Conservation (phyloP, 92 coral and sea anemone genomes). For the Umimayanthus chanpuru region DNA sequence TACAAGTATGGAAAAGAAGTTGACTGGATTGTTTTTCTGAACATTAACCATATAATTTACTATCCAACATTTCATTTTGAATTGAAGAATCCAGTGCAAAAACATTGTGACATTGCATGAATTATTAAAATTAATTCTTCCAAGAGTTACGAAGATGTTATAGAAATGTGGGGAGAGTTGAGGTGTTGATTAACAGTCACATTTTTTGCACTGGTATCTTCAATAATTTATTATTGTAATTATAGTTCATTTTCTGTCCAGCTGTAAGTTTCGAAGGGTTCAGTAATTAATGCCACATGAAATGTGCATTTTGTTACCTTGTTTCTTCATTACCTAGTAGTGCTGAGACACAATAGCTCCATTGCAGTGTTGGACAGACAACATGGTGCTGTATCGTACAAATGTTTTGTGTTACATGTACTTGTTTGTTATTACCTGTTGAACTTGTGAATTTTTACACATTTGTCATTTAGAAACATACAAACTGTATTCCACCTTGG, state of each 20-base stretch:
- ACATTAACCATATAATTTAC: neutral
- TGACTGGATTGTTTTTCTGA: neutral
- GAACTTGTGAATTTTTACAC: too few relatives aligned
- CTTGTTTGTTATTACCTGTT: neutral
- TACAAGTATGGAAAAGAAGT: too few relatives aligned
- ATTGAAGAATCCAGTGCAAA: too few relatives aligned
- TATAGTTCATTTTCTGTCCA: neutral
- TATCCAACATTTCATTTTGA: neutral
- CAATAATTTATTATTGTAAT: too few relatives aligned
- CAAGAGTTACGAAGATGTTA: too few relatives aligned
- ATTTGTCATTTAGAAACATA: neutral
- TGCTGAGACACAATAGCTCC: constrained; percentile 18
- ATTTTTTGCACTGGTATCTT: too few relatives aligned
- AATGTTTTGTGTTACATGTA: neutral
- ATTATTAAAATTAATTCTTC: too few relatives aligned
- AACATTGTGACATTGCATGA: too few relatives aligned
- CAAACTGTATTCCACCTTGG: neutral
- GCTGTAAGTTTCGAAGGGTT: neutral
- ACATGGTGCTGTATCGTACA: neutral
- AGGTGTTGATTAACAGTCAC: too few relatives aligned
- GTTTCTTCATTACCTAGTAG: constrained; percentile 56
- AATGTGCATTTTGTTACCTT: neutral
- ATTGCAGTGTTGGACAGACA: neutral
- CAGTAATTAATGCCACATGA: neutral
- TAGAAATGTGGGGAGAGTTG: too few relatives aligned